phyloP scores from a whole-genome alignment of 2,113 vertebrate genomes.

The Pachypanchax playfairii region DNA sequence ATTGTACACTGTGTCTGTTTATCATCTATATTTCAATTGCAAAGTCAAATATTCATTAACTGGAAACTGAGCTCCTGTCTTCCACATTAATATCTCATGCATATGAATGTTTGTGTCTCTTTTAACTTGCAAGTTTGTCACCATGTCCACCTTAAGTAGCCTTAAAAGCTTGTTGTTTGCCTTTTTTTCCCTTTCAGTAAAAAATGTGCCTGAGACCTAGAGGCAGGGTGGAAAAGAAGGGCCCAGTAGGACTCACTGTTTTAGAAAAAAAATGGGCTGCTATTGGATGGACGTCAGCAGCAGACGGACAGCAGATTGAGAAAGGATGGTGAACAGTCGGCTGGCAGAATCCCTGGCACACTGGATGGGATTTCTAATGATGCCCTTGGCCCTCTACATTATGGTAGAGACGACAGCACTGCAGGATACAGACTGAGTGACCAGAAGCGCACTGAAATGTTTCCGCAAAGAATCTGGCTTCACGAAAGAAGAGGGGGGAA shows the following conservation, averaged over 20 bases:
- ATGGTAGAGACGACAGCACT: slow-evolving; percentile 40
- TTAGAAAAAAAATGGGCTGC: slow-evolving; percentile 31
- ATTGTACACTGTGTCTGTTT: background rate
- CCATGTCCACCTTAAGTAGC: slow-evolving; percentile 55
- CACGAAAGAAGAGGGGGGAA: slow-evolving; percentile 68
- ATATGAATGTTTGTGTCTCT: background rate
- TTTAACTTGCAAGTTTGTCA: slow-evolving; percentile 38
- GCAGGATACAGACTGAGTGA: slow-evolving; percentile 40
- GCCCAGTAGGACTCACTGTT: slow-evolving; percentile 32
- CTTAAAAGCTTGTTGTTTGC: slow-evolving; percentile 47
- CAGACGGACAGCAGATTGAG: slow-evolving; percentile 79
- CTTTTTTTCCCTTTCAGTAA: slow-evolving; percentile 44
- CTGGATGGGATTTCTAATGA: slow-evolving; percentile 41
- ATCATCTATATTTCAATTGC: slow-evolving; percentile 54
- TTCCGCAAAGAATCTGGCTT: slow-evolving; percentile 46
- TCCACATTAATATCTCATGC: background rate
- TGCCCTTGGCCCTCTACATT: slow-evolving; percentile 47
- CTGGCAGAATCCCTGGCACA: slow-evolving; percentile 66
- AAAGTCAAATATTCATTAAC: slow-evolving; percentile 48
- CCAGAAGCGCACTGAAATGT: slow-evolving; percentile 28
- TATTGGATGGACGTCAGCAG: slow-evolving; percentile 57
- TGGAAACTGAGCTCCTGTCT: slow-evolving; percentile 22
- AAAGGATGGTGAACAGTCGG: slow-evolving; percentile 69
- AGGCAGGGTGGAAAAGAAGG: slow-evolving; percentile 40
- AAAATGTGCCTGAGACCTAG: slow-evolving; percentile 48